phyloP scores from a whole-genome alignment of 2,113 vertebrate species.

The Pongo abelii region DNA sequence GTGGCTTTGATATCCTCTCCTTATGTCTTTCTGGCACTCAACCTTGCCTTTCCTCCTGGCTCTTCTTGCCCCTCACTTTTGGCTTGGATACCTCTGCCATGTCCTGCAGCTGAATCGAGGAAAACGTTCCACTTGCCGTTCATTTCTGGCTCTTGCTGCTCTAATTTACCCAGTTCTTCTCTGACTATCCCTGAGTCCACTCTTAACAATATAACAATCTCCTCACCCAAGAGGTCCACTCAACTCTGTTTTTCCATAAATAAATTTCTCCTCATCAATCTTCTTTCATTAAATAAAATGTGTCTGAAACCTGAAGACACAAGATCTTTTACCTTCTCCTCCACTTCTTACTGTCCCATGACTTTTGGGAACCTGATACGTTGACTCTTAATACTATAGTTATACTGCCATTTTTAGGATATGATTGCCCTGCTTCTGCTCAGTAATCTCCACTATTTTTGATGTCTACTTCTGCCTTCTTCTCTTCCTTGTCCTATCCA shows the following conservation, averaged over 20 bases:
- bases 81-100: not conserved
- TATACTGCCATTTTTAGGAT: not conserved
- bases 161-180: not conserved
- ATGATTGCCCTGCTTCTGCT: not conserved
- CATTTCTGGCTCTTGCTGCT: not conserved
- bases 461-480: not conserved
- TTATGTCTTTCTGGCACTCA: not conserved
- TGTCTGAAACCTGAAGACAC: not conserved
- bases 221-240: not conserved
- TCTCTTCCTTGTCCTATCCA: not conserved
- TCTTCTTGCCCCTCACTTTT: not conserved
- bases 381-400: not conserved
- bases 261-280: not conserved
- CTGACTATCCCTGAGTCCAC: not conserved
- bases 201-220: not conserved
- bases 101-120: not conserved
- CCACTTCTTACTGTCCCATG: not conserved
- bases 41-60: not conserved
- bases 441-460: not conserved
- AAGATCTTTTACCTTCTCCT: not conserved
- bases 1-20: not conserved
- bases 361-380: not conserved
- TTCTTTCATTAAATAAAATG: slow-evolving; percentile 3
- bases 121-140: not conserved
- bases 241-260: not conserved